phyloP scores from a whole-genome alignment of 2,113 vertebrate genomes.

The Pygathrix nemaeus region DNA sequence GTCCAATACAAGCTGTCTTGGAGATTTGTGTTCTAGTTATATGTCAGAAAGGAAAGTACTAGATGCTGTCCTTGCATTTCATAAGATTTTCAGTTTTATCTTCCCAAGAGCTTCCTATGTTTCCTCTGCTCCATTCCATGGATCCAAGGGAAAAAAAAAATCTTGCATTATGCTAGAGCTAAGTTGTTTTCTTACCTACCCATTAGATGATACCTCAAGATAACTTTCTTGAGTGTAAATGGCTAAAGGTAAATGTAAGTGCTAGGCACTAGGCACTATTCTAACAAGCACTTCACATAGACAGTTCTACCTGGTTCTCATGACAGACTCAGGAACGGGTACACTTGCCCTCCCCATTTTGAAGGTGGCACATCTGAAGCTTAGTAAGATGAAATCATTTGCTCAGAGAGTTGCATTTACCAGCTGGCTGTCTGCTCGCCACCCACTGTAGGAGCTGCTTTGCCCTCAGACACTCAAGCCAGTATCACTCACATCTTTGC shows the following conservation, averaged over 20 bases:
- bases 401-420: not conserved
- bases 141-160: too few species aligned
- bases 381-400: not conserved
- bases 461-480: not conserved
- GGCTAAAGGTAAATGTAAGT: not conserved
- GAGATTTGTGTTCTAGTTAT: not conserved
- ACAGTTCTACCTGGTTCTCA: not conserved
- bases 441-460: not conserved
- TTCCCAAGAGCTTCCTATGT: not conserved
- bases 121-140: not conserved
- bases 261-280: not conserved
- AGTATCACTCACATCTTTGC: rapidly evolving
- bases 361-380: not conserved
- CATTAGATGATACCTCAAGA: not conserved
- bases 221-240: not conserved
- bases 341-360: not conserved
- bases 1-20: not conserved
- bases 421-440: too few species aligned
- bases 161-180: not conserved
- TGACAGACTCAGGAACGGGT: not conserved
- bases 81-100: not conserved
- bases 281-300: too few species aligned
- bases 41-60: not conserved
- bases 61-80: not conserved
- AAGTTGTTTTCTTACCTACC: not conserved